Evolutionary conservation across 1,140 invertebrate genomes (phyloP), one percentile per base, ranked within the genome.

Genomic region (Ips nitidus): DNA sequence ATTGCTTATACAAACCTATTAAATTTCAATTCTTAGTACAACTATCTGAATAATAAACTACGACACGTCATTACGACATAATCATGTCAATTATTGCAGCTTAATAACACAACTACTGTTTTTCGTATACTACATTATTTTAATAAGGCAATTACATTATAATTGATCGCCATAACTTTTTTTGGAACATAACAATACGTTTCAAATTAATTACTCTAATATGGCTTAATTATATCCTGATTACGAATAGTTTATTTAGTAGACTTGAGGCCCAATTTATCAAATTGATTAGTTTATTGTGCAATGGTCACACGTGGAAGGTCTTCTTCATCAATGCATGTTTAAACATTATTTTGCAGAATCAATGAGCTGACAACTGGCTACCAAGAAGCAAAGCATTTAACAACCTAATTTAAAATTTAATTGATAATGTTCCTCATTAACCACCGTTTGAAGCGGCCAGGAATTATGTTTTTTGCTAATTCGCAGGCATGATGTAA

Each of bases 371-470:
- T 8, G 45, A 8, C 45, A 50, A 22, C 22, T 6, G 45, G 6
- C 6, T 1, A 1, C 45, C 45, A 3, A 50, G 2, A 3, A 50
- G 22, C 6, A 22, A 50, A 50, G 22, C 7, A 50, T 22, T 3
- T 50, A 50, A 50, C 53, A 36, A 5, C 22, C 7, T 43, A 65
- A 65, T 65, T 65, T 58, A 66, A 41, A 50, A 66, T 58, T 66
- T 57, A 66, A 66, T 58, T 58, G 65, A 58, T 58, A 57, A 66
- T 58, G 59, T 66, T 66, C 42, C n/a, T 58, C 55, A 66, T 52
- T 58, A 66, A 58, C 50, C 63, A 8, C 8, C 42, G 41, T 47
- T 67, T 67, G 43, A 58, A 67, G 58, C 41, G 53, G 5, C 66
- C 1, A 50, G 40, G n/a, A 42, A 55, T 53, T 53, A 59, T 59